phyloP scores from a whole-genome alignment of 2,113 vertebrate genomes.

The Chaetorhynchus papuensis region DNA sequence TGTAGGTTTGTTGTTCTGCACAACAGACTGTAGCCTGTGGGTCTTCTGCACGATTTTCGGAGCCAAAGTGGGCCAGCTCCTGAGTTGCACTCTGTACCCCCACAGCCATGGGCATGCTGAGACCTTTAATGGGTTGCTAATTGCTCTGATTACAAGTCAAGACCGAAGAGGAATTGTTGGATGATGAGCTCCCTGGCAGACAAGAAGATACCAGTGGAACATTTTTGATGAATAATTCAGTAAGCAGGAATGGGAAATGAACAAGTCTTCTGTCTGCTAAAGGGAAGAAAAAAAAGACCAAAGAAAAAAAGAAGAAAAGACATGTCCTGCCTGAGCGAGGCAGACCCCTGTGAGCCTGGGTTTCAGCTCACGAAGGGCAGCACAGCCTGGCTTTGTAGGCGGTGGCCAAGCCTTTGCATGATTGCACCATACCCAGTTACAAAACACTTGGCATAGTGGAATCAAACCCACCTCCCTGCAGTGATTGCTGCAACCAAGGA shows the following conservation, averaged over 20 bases:
- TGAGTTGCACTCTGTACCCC: not conserved
- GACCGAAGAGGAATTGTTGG: conserved; percentile 59
- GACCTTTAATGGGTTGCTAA: conserved; percentile 66
- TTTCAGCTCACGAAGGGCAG: not conserved
- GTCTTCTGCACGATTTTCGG: not conserved
- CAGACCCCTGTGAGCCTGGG: not conserved
- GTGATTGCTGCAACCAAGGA: not conserved
- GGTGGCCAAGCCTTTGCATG: fast-evolving
- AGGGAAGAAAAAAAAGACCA: conserved; percentile 12
- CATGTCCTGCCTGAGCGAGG: not conserved
- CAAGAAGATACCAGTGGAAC: conserved; percentile 65
- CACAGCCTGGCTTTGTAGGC: not conserved
- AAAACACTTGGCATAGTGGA: not conserved
- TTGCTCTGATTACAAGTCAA: conserved; percentile 65
- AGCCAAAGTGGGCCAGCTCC: not conserved
- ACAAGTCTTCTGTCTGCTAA: conserved; percentile 56
- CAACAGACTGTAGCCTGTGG: not conserved
- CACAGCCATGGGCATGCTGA: not conserved
- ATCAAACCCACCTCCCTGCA: not conserved
- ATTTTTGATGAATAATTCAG: conserved; percentile 76
- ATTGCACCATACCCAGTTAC: no score
- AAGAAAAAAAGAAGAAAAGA: not conserved
- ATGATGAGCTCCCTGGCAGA: conserved; percentile 64
- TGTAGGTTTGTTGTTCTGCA: not conserved
- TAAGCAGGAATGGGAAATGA: conserved; percentile 64